A percentile compares a stretch with the other conserved stretches of the same genome.
Evolutionary conservation across 2,888 invertebrate genomes (phyloP).

Genomic region (Chrysopilus asiliformis): DNA sequence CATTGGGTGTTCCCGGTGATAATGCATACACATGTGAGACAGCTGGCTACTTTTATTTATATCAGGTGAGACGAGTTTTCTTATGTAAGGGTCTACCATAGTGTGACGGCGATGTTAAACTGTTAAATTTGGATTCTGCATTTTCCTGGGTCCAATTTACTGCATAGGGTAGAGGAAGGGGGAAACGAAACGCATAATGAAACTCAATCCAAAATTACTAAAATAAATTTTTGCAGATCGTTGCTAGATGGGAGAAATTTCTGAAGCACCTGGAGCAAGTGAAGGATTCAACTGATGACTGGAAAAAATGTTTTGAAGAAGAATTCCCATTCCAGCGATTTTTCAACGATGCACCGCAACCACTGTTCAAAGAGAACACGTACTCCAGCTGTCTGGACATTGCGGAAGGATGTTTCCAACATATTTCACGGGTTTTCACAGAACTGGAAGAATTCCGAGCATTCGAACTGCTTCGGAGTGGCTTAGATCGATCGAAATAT

Average conservation of each 20-base stretch:
- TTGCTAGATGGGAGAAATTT: constrained; percentile 88
- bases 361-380: constrained; percentile 67
- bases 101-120: too few relatives aligned
- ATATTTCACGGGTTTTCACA: constrained; percentile 89
- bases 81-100: too few relatives aligned
- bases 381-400: constrained; percentile 75
- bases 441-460: constrained; percentile 97
- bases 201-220: too few relatives aligned
- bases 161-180: too few relatives aligned
- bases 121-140: too few relatives aligned
- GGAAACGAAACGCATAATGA: too few relatives aligned
- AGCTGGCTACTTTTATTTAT: constrained; percentile 94
- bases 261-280: constrained; percentile 29
- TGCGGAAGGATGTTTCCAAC: constrained; percentile 86
- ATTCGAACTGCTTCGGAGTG: constrained; percentile 90
- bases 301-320: constrained; percentile 44
- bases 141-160: too few relatives aligned
- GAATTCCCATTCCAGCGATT: constrained; percentile 91
- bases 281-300: constrained; percentile 19
- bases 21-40: constrained; percentile 97
- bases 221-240: constrained; percentile 32
- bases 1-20: constrained; percentile 73
- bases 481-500: constrained; percentile 91
- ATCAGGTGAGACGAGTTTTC: constrained; percentile 46
- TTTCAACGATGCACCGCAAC: constrained; percentile 86